Conservation (phyloP, 2,888 invertebrate species). For the Athripsodes cinereus region DNA sequence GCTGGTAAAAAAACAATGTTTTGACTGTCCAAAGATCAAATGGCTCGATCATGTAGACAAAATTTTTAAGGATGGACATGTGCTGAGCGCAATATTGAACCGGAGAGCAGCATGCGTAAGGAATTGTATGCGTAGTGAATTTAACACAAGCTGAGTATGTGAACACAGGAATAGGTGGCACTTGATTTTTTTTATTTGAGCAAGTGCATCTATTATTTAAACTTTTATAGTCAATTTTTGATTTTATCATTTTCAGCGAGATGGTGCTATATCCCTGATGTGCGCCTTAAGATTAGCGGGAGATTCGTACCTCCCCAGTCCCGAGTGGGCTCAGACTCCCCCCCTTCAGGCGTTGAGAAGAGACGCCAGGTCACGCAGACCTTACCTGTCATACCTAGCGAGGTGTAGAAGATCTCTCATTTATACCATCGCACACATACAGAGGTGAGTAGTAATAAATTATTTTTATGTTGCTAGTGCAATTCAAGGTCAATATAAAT, state of each 20-base stretch:
- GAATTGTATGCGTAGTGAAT: too few relatives aligned
- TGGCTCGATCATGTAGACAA: too few relatives aligned
- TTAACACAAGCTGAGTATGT: too few relatives aligned
- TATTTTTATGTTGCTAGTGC: background rate
- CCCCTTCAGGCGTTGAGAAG: conserved; percentile 67
- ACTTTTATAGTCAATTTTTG: conserved; percentile 1
- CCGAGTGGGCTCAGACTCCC: conserved; percentile 72
- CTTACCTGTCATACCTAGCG: conserved; percentile 77
- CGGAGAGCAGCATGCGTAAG: too few relatives aligned
- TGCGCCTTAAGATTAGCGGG: conserved; percentile 22
- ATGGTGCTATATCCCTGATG: conserved; percentile 16
- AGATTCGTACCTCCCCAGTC: conserved; percentile 38
- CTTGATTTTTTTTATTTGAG: too few relatives aligned
- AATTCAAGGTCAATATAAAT: background rate
- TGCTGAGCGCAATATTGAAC: too few relatives aligned
- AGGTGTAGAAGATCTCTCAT: conserved; percentile 73
- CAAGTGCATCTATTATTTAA: too few relatives aligned
- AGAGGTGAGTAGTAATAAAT: conserved; percentile 45
- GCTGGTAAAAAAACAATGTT: too few relatives aligned
- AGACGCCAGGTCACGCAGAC: conserved; percentile 70
- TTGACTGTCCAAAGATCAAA: too few relatives aligned
- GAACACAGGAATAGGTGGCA: too few relatives aligned
- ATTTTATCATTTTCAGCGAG: conserved; percentile 11
- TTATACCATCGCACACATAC: conserved; percentile 66
- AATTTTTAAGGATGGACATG: too few relatives aligned